These are phyloP conservation scores for Ramphastos sulfuratus DNA, from an alignment of 2,113 vertebrate genomes.

Conservation along the genomic window DNA sequence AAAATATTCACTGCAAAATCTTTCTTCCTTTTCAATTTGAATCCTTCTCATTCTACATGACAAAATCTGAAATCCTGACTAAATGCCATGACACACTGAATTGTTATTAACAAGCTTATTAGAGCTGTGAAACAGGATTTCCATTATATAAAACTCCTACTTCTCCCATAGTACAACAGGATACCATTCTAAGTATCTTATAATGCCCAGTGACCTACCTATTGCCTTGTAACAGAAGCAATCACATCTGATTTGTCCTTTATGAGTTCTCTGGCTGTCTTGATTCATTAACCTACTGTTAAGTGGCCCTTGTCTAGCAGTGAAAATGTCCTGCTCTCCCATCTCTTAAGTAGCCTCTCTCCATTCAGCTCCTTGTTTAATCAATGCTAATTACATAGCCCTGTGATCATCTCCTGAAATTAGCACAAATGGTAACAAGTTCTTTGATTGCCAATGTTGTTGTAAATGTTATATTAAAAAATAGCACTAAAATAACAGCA, in stretches of 20 bases:
- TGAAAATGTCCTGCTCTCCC: constrained; percentile 41
- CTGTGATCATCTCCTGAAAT: constrained; percentile 65
- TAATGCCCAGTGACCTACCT: constrained; percentile 64
- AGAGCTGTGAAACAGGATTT: constrained; percentile 61
- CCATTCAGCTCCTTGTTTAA: constrained; percentile 68
- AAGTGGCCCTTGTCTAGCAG: constrained; percentile 30
- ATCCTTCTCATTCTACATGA: background rate
- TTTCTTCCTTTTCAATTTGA: background rate
- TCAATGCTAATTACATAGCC: constrained; percentile 71
- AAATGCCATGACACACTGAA: constrained; percentile 8
- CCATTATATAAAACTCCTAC: constrained; percentile 15
- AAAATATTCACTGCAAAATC: background rate
- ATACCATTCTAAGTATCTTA: constrained; percentile 22
- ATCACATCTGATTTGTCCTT: constrained; percentile 57
- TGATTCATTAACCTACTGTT: constrained; percentile 56
- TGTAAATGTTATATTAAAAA: constrained; percentile 53
- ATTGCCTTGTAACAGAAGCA: constrained; percentile 54
- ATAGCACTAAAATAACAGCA: constrained; percentile 43
- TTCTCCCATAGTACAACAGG: constrained; percentile 12
- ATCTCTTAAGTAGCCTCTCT: constrained; percentile 57
- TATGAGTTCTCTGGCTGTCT: constrained; percentile 45
- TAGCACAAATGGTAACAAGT: constrained; percentile 51
- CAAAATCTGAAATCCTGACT: constrained; percentile 52
- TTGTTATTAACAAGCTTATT: constrained; percentile 62
- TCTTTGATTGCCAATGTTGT: constrained; percentile 63